Percentiles rank a stretch among this genome's conserved stretches.
Conservation (phyloP, 2,888 invertebrate genomes). For the Caenorhabditis sinica region DNA sequence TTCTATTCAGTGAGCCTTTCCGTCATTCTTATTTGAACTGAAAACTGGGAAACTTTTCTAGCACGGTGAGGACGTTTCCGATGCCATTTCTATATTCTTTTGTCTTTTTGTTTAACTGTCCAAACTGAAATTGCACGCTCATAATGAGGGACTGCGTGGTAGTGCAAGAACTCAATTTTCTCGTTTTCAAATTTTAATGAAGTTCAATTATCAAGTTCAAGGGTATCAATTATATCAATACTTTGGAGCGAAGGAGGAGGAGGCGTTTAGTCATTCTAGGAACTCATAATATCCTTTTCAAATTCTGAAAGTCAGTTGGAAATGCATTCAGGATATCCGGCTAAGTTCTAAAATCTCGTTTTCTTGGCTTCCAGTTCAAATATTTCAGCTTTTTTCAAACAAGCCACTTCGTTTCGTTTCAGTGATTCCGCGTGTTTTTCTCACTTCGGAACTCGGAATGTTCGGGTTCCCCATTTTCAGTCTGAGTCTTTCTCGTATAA, state of each 20-base stretch:
- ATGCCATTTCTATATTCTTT: neutral
- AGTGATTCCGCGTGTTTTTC: too few relatives aligned
- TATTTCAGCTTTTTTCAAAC: too few relatives aligned
- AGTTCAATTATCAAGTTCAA: neutral
- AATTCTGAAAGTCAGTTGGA: neutral
- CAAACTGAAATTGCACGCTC: neutral
- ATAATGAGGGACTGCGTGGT: neutral
- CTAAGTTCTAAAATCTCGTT: neutral
- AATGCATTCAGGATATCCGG: neutral
- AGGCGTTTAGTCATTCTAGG: conserved; percentile 6
- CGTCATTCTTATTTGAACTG: neutral
- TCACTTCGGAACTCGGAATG: too few relatives aligned
- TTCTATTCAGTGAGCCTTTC: conserved; percentile 15
- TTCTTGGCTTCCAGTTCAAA: too few relatives aligned
- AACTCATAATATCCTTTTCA: neutral
- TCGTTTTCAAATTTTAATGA: neutral
- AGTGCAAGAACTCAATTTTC: too few relatives aligned
- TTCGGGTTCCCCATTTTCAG: too few relatives aligned
- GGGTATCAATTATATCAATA: neutral
- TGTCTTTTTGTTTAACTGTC: neutral
- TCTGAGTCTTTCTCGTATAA: neutral
- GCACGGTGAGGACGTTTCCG: too few relatives aligned
- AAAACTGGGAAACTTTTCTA: neutral
- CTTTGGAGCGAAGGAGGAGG: neutral
- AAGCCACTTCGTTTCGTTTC: too few relatives aligned